Evolutionary conservation across 2,888 invertebrate species (phyloP).

Genomic region (Drosophila borealis): DNA sequence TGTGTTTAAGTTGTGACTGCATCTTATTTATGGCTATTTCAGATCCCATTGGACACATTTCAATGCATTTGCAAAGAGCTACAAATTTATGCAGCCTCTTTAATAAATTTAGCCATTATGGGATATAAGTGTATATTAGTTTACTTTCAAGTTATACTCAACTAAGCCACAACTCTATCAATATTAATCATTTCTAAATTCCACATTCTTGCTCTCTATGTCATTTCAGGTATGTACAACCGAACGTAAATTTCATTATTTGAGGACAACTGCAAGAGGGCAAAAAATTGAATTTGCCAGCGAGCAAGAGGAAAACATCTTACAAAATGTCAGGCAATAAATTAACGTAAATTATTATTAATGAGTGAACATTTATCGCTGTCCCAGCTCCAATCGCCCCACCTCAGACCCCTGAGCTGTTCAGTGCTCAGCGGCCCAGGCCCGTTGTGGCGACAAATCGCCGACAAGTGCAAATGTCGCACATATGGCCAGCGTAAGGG

Average conservation of each 20-base stretch:
- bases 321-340: slow-evolving; percentile 65
- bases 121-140: slow-evolving; percentile 15
- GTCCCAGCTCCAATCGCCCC: slow-evolving; percentile 28
- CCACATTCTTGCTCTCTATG: slow-evolving; percentile 28
- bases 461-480: slow-evolving; percentile 72
- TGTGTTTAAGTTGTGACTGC: slow-evolving; percentile 37
- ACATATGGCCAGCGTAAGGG: slow-evolving; percentile 39
- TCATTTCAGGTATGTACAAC: slow-evolving; percentile 68
- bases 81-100: slow-evolving; percentile 45
- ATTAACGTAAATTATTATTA: slow-evolving; percentile 80
- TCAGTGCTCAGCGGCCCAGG: slow-evolving; percentile 28
- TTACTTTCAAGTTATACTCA: not conserved
- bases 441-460: slow-evolving; percentile 70
- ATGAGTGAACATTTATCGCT: slow-evolving; percentile 74
- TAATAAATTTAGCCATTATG: slow-evolving; percentile 12
- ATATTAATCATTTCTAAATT: slow-evolving; percentile 43
- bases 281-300: slow-evolving; percentile 58
- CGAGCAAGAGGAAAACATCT: slow-evolving; percentile 35
- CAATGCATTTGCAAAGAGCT: slow-evolving; percentile 72
- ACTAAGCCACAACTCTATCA: slow-evolving; percentile 9
- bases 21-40: slow-evolving; percentile 81
- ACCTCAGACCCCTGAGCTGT: slow-evolving; percentile 11
- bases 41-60: slow-evolving; percentile 82
- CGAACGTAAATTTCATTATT: slow-evolving; percentile 59
- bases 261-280: slow-evolving; percentile 54